Evolutionary conservation across 1,140 invertebrate species (phyloP).

Genomic region (Hylyphantes graminicola): DNA sequence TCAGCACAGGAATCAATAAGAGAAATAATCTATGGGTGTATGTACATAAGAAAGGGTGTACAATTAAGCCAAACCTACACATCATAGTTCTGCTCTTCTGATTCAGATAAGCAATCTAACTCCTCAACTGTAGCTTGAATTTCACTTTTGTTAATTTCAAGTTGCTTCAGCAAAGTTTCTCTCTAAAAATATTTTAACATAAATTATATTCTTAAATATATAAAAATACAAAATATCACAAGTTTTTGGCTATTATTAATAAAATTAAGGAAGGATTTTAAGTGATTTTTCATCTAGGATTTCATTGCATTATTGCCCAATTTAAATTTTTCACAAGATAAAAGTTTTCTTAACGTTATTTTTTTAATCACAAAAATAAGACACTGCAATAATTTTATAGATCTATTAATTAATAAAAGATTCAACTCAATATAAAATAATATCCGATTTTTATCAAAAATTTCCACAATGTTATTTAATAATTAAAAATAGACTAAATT

Average conservation of each 20-base stretch:
- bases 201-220: background rate
- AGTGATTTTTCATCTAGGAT: background rate
- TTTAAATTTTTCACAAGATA: too few species aligned
- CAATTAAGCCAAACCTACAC: constrained; percentile 69
- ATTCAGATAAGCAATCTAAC: constrained; percentile 83
- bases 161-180: constrained; percentile 85
- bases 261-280: background rate
- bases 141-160: constrained; percentile 89
- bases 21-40: too few species aligned
- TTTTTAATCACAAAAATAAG: too few species aligned
- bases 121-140: constrained; percentile 84
- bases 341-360: too few species aligned
- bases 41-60: too few species aligned
- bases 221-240: background rate
- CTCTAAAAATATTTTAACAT: constrained; percentile 67
- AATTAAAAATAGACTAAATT: too few species aligned
- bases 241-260: background rate
- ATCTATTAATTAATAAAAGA: too few species aligned
- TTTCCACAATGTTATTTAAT: too few species aligned
- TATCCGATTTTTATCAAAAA: too few species aligned
- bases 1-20: too few species aligned
- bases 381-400: too few species aligned
- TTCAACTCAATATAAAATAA: too few species aligned
- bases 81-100: constrained; percentile 91
- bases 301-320: background rate